These are phyloP conservation scores for Xyrichtys novacula DNA, from an alignment of 2,797 vertebrate genomes.

Conservation along the genomic window DNA sequence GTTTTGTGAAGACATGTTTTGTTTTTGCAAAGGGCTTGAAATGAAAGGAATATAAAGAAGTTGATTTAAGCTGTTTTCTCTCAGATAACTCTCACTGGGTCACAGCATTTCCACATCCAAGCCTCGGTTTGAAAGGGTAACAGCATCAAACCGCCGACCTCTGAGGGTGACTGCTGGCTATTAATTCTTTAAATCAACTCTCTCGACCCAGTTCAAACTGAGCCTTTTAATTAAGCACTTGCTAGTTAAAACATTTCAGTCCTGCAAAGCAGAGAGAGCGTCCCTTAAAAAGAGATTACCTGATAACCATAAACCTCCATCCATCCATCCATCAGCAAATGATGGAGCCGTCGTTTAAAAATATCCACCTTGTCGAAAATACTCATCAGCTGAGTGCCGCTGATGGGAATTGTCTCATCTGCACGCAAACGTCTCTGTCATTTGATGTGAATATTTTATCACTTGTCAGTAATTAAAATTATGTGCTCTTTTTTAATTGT, in stretches of 20 bases:
- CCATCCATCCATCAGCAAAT: slow-evolving; percentile 76
- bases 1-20: slow-evolving; percentile 24
- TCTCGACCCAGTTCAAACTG: slow-evolving; percentile 1
- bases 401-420: slow-evolving; percentile 82
- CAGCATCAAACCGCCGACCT: slow-evolving; percentile 19
- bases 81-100: slow-evolving; percentile 32
- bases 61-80: slow-evolving; percentile 16
- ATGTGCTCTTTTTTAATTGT: slow-evolving; percentile 59
- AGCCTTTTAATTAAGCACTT: slow-evolving; percentile 34
- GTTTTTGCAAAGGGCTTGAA: slow-evolving; percentile 36
- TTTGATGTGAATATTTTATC: slow-evolving; percentile 73
- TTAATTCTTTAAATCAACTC: slow-evolving; percentile 15
- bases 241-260: slow-evolving; percentile 26
- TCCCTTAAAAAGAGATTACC: slow-evolving; percentile 37
- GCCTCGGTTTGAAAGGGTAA: slow-evolving; percentile 18
- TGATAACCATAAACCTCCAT: slow-evolving; percentile 43
- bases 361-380: slow-evolving; percentile 58
- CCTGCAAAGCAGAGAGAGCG: slow-evolving; percentile 21
- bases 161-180: neutral
- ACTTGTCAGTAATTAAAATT: slow-evolving; percentile 71
- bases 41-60: slow-evolving; percentile 24
- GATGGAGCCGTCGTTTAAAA: slow-evolving; percentile 68
- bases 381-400: slow-evolving; percentile 75
- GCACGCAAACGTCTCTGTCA: slow-evolving; percentile 62
- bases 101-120: slow-evolving; percentile 42